Base-by-base conservation (phyloP, 1,140 invertebrate species). In the Rhynchophorus ferrugineus region DNA sequence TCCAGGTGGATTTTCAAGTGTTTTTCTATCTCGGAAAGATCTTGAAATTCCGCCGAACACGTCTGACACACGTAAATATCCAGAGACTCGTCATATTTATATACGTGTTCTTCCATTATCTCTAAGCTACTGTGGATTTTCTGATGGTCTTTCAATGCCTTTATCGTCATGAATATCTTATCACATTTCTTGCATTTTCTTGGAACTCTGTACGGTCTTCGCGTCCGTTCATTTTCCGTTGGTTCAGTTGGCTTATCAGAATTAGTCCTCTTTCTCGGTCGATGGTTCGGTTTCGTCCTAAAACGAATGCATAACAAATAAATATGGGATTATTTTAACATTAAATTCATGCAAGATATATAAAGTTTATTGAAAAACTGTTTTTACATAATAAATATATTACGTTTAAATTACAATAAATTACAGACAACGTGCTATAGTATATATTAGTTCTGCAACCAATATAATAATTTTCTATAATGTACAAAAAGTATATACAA, bases 1-100 rank as follows among this genome's bases (percentile, higher is more conserved):
- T 46, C 34, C 39, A 57, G 43, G 49, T 63, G 56, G 43, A 77
- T 72, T 6, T 44, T 39, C 6, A 60, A 13, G 20, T 63, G 61
- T 3, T 54, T 46, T 42, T 60, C 53, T 0, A 58, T 52, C 17
- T 63, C 54, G n/a, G 53, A 19, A 37, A 47, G 37, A 3, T 35
- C 44, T 20, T 45, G 41, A 36, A 41, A 54, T 17, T 58, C 48
- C 3, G 39, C 44, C 1, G 56, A 56, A 18, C 60, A 62, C 1
- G 44, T 55, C 18, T 52, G 44, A 35, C 62, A 62, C 21, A 50
- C 52, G 22, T 57, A 64, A 0, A 50, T 8, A 20, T 61, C 49
- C 6, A 37, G 21, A 7, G 33, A 13, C 16, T 56, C 39, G 46
- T 62, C 50, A 39, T 49, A 56, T n/a, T 49, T 43, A 21, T 55